Conservation (phyloP, 2,888 invertebrate genomes). For the Meganola albula region DNA sequence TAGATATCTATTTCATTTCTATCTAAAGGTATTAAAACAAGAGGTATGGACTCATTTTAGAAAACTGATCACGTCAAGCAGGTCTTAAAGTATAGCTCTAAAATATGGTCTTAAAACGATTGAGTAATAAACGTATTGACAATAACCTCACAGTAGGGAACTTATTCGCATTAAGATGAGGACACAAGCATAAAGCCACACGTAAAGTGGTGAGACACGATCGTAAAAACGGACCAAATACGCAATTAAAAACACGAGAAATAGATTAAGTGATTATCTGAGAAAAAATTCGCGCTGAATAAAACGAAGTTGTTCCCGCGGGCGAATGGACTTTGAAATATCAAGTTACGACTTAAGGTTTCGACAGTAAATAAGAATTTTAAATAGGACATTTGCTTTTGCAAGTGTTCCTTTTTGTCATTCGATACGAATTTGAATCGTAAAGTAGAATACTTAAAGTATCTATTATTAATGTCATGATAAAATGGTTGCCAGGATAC, state of each 20-base stretch:
- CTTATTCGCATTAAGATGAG: slow-evolving; percentile 14
- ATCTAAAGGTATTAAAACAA: no score
- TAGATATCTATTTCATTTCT: no score
- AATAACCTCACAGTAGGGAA: slow-evolving; percentile 25
- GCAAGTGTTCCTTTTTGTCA: slow-evolving; percentile 13
- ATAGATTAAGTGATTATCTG: slow-evolving; percentile 57
- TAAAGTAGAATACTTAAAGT: slow-evolving; percentile 11
- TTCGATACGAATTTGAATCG: slow-evolving; percentile 4
- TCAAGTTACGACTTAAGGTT: slow-evolving; percentile 21
- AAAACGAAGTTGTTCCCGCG: slow-evolving; percentile 25
- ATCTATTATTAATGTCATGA: slow-evolving; percentile 1
- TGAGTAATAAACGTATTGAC: slow-evolving; percentile 35
- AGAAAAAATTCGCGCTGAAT: slow-evolving; percentile 33
- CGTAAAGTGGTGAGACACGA: slow-evolving; percentile 40
- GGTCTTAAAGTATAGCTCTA: no score
- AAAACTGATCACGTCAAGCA: slow-evolving; percentile 7
- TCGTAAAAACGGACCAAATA: slow-evolving; percentile 44
- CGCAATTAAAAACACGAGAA: slow-evolving; percentile 60
- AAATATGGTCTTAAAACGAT: slow-evolving; percentile 32
- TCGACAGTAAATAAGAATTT: slow-evolving; percentile 23
- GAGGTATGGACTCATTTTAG: no score
- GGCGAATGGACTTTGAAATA: slow-evolving; percentile 38
- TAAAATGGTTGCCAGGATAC: no score
- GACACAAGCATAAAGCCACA: slow-evolving; percentile 30
- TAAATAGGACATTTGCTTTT: slow-evolving; percentile 22